These are phyloP conservation scores for Crypturellus tataupa DNA, from an alignment of 2,797 vertebrate species.

Conservation along the genomic window DNA sequence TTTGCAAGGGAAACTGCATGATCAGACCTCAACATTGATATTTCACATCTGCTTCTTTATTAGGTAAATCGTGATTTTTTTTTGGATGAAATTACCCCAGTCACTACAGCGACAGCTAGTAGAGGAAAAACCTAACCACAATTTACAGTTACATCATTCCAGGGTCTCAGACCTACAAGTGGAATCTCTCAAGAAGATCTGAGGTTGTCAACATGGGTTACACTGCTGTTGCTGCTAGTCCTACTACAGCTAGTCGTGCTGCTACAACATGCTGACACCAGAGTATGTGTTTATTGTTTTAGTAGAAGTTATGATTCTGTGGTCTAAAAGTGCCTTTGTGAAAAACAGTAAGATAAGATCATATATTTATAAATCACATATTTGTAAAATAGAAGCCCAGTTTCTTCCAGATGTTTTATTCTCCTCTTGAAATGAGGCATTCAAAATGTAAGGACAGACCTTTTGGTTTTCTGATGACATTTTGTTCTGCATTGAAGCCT, in stretches of 20 bases:
- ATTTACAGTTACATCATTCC: not conserved
- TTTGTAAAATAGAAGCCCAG: not conserved
- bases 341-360: not conserved
- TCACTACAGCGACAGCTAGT: not conserved
- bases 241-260: not conserved
- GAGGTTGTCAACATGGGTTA: not conserved
- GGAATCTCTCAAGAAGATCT: not conserved
- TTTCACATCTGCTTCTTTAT: not conserved
- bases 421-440: not conserved
- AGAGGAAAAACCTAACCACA: not conserved
- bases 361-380: not conserved
- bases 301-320: not conserved
- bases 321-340: not conserved
- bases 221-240: not conserved
- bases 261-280: not conserved
- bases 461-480: not conserved
- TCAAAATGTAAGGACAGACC: not conserved
- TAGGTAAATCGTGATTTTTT: not conserved
- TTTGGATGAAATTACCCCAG: not conserved
- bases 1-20: not conserved
- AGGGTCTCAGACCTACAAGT: not conserved
- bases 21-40: not conserved
- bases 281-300: not conserved
- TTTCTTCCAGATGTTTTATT: not conserved
- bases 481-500: not conserved